Evolutionary conservation across 1,140 invertebrate species (phyloP), one percentile per base, ranked within the genome.

Genomic region (Drosophila grimshawi): DNA sequence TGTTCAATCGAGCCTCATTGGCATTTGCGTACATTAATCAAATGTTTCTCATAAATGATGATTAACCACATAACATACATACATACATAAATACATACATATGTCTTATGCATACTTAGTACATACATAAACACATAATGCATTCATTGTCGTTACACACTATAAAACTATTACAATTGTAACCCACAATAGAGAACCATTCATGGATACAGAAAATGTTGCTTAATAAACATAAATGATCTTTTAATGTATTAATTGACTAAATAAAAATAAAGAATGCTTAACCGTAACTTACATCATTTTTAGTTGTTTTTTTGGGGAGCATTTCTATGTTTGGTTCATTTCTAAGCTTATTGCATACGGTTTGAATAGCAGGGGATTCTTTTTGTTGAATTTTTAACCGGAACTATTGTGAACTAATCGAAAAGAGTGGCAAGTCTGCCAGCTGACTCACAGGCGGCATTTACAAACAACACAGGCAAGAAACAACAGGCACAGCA

Each of bases 231-330:
- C 67, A 74, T 62, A 85, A 76, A 83, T 79, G 73, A 83, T 86
- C 88, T 90, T 90, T 90, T 83, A 90, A 86, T 80, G 75, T 80
- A 80, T 74, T 53, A 55, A 70, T 69, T 69, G 60, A 86, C 68
- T 81, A 83, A 71, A 86, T 76, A 75, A 90, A 83, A 90, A 90
- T 90, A 90, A 90, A 90, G 86, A 75, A 90, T 86, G 88, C 88
- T 90, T 90, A 90, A 90, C 80, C 86, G 80, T 86, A 90, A 80
- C 80, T 66, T 72, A 81, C 43, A 61, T 76, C 55, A 71, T 39
- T 37, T 68, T 19, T 11, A 11, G 29, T 11, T 32, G 1, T 63
- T 27, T 29, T 57, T 67, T 52, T 1, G 19, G 19, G 19, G 19
- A 19, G 19, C 19, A 19, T 19, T 19, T 19, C 19, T 19, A 19